phyloP scores from a whole-genome alignment of 2,888 invertebrate genomes.

The Clunio marinus region DNA sequence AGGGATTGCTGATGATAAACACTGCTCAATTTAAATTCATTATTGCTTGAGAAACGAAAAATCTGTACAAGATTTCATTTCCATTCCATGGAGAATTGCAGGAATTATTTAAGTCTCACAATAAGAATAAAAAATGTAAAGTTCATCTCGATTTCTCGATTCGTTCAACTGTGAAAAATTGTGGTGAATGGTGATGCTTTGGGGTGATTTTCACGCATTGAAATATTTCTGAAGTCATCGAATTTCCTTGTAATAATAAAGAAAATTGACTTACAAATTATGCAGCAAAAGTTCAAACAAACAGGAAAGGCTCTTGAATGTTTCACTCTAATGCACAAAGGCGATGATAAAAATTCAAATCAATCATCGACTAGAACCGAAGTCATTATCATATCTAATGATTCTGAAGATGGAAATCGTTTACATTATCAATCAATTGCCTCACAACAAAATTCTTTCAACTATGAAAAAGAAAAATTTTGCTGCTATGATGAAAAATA shows the following conservation, averaged over 20 bases:
- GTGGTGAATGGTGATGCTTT: background rate
- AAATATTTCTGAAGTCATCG: background rate
- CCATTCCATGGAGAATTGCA: too few relatives aligned
- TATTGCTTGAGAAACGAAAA: background rate
- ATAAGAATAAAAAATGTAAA: too few relatives aligned
- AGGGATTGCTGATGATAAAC: background rate
- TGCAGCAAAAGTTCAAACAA: background rate
- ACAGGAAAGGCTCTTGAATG: background rate
- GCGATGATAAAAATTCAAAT: background rate
- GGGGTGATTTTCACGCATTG: background rate
- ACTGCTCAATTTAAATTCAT: conserved; percentile 5
- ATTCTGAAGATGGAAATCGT: background rate
- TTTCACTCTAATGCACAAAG: background rate
- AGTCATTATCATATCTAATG: too few relatives aligned
- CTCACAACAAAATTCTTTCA: background rate
- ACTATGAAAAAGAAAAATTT: background rate
- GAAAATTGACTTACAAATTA: background rate
- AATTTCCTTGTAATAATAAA: background rate
- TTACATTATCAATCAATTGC: background rate
- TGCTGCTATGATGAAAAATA: background rate
- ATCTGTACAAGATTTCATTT: too few relatives aligned
- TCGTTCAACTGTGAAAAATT: too few relatives aligned
- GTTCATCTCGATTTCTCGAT: background rate
- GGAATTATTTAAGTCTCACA: too few relatives aligned
- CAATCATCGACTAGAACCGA: background rate